Base-by-base conservation (phyloP, 2,797 vertebrate species). In the Myotis daubentonii region DNA sequence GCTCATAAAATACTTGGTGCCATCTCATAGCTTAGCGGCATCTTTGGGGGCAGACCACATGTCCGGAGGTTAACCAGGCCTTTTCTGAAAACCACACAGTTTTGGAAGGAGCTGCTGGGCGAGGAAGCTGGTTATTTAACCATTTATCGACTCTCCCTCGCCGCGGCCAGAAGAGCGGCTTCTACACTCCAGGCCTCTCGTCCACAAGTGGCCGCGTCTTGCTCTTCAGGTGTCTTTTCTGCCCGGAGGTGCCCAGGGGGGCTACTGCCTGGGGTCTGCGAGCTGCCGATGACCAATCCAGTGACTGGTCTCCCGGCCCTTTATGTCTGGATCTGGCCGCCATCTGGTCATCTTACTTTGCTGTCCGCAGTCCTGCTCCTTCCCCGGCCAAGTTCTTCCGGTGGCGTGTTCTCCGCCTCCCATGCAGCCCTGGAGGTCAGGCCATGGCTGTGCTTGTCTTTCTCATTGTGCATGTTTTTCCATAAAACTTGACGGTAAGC, bases 31-130 rank as follows among this genome's bases (percentile, higher is more conserved):
- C 20, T 70, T 11, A 3, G 60, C 0, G 0, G 66, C 86, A 36
- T 87, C 78, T 79, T 72, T 25, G 76, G 66, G 66, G 89, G 38
- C 80, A 75, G 38, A 47, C 65, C 11, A 0, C 47, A 15, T 13
- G 66, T 84, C 74, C 11, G 66, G 30, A 49, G 60, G 11, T 25
- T 55, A n/a, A 41, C 49, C n/a, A 9, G 5, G 5, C 15, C 70
- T 87, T 91, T 87, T 28, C 65, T 75, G 47, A 75, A 86, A 95
- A 38, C 92, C 55, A 16, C 57, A 12, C 68, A 8, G 44, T 49
- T 62, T 68, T 70, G 81, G 74, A 87, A 87, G 81, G 65, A 41
- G 76, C 76, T 84, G 70, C 70, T 55, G 25, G 47, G 72, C 6
- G 22, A 44, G 15, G 19, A 75, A 17, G 66, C 15, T 38, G 86